Evolutionary conservation across 2,888 invertebrate genomes (phyloP), one percentile per base, ranked within the genome.

Genomic region (Sarcophaga subvicina): DNA sequence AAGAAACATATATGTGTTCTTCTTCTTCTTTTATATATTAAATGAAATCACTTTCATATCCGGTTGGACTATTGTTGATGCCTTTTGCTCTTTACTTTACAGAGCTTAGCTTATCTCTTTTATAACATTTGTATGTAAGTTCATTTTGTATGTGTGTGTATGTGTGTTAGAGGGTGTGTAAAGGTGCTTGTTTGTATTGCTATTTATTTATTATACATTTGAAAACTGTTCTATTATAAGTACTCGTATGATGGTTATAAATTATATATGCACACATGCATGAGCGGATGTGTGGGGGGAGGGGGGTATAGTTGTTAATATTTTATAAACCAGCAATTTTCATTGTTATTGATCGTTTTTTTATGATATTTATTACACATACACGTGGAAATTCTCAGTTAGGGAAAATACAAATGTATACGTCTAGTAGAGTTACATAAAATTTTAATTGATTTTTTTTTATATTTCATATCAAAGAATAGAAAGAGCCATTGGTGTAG

Each of bases 21-120:
- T 79, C 69, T 54, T 49, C 20, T 49, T 54, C n/a, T 12, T 54
- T 47, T 69, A 8, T 20, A 47, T 54, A 14, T 14, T 3, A 73
- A 63, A 67, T 73, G n/a, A 73, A 80, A 62, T 75, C 45, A 73
- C 49, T 75, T 78, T 78, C 72, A 83, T 83, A 83, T 83, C 83
- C 83, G 77, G 77, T 72, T 60, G 47, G 47, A 60, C n/a, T 64
- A 6, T 64, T 63, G 25, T 5, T 64, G 37, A 37, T 27, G 17
- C 14, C 14, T 64, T 71, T 72, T 64, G 62, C n/a, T 71, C 17
- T 73, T 10, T 4, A 25, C 20, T 66, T 45, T 67, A 45, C 20
- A 64, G 25, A 45, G 27, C 12, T 54, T 20, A 37, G 76, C n/a
- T 45, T 54, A 66, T 54, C 25, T 67, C n/a, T 14, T 22, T 66